Conservation (phyloP, 2,888 invertebrate species). For the Thumatha senex region DNA sequence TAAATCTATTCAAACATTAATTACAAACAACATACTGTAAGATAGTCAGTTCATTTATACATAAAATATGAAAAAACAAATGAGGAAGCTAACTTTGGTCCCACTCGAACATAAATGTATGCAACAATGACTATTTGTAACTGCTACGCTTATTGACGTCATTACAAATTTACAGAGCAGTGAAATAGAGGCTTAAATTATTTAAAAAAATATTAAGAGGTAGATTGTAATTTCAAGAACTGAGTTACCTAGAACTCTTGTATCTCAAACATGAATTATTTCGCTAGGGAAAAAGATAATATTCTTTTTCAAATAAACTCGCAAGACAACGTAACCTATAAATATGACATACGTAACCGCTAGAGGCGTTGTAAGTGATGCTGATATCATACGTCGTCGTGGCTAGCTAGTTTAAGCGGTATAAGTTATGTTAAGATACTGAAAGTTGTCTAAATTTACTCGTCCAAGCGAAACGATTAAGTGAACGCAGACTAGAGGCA, state of each 20-base stretch:
- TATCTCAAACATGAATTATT: too few species aligned
- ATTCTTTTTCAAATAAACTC: too few species aligned
- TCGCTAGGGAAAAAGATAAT: too few species aligned
- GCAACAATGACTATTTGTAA: conserved; percentile 43
- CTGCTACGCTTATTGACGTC: conserved; percentile 45
- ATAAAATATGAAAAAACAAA: conserved; percentile 39
- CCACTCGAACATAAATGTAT: conserved; percentile 43
- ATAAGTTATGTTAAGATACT: conserved; percentile 7
- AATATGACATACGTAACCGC: too few species aligned
- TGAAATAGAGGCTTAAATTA: conserved; percentile 66
- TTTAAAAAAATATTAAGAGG: conserved; percentile 59
- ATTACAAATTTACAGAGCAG: conserved; percentile 39
- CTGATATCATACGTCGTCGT: too few species aligned
- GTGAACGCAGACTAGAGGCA: conserved; percentile 61
- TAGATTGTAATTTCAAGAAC: conserved; percentile 80
- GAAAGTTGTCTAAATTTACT: conserved; percentile 57
- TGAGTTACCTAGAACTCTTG: conserved; percentile 55
- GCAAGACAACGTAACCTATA: too few species aligned
- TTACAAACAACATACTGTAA: conserved; percentile 37
- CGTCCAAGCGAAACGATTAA: conserved; percentile 53
- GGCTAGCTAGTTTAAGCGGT: too few species aligned
- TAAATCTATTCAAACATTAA: conserved; percentile 28
- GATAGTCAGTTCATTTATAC: conserved; percentile 44
- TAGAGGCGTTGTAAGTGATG: too few species aligned
- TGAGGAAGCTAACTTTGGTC: conserved; percentile 63